These are phyloP conservation scores for Phalera bucephala DNA, from an alignment of 2,888 invertebrate genomes.

Conservation along the genomic window DNA sequence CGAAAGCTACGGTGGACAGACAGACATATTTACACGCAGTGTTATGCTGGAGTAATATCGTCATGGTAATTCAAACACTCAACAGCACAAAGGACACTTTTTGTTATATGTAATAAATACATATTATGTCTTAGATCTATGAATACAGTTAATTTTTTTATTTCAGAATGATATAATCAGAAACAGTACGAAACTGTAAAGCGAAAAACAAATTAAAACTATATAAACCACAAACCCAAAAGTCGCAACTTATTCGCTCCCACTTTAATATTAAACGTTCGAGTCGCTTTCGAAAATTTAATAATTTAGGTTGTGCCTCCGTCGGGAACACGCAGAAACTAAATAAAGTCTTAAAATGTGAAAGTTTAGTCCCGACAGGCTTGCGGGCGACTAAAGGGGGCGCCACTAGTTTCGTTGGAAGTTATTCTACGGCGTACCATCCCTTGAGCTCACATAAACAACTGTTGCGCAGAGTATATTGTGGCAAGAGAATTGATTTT, in stretches of 20 bases:
- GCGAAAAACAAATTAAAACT: slow-evolving; percentile 8
- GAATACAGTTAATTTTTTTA: too few relatives aligned
- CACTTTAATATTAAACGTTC: slow-evolving; percentile 23
- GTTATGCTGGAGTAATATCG: too few relatives aligned
- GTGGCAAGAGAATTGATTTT: slow-evolving; percentile 12
- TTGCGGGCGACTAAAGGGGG: slow-evolving; percentile 14
- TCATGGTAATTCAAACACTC: too few relatives aligned
- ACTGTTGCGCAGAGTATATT: slow-evolving; percentile 27
- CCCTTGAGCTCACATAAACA: slow-evolving; percentile 37
- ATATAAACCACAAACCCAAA: slow-evolving; percentile 8
- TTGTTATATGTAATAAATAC: too few relatives aligned
- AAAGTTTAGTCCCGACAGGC: slow-evolving; percentile 62
- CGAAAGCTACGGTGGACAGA: too few relatives aligned
- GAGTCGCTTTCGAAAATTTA: slow-evolving; percentile 51
- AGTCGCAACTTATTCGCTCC: slow-evolving; percentile 23
- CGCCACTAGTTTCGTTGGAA: slow-evolving; percentile 41
- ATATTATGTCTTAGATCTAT: too few relatives aligned
- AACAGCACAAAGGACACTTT: too few relatives aligned
- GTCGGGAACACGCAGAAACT: slow-evolving; percentile 43
- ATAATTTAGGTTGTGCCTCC: slow-evolving; percentile 54
- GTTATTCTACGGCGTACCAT: slow-evolving; percentile 42
- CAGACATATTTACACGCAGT: too few relatives aligned
- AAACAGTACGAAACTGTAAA: neutral
- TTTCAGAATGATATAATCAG: too few relatives aligned
- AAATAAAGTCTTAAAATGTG: slow-evolving; percentile 69